Conservation (phyloP, 2,888 invertebrate species). For the Hipparchia sbordonii region DNA sequence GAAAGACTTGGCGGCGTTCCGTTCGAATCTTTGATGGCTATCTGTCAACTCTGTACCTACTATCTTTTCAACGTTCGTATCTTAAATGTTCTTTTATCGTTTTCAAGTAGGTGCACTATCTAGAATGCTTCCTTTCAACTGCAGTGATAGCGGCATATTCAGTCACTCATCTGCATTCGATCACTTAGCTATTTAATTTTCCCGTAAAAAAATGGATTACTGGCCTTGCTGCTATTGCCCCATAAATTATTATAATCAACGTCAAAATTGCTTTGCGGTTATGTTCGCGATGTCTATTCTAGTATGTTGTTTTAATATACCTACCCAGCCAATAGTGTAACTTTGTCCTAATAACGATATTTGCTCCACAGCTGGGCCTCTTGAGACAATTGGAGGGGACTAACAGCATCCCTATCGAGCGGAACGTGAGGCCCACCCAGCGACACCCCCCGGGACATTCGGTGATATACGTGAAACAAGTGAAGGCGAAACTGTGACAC, state of each 20-base stretch:
- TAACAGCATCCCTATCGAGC: constrained; percentile 68
- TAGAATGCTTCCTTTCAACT: not conserved
- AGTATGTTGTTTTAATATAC: constrained; percentile 7
- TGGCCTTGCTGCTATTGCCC: too few relatives aligned
- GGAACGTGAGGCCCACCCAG: constrained; percentile 77
- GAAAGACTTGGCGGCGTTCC: too few relatives aligned
- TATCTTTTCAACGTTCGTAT: too few relatives aligned
- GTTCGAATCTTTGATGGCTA: too few relatives aligned
- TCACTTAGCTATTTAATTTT: not conserved
- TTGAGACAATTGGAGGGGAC: constrained; percentile 69
- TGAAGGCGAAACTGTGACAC: constrained; percentile 63
- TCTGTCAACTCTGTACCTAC: too few relatives aligned
- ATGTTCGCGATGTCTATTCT: constrained; percentile 6
- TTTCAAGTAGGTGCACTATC: not conserved
- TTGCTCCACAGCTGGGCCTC: constrained; percentile 63
- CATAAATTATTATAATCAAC: not conserved
- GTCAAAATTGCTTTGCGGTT: not conserved
- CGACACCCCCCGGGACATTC: constrained; percentile 77
- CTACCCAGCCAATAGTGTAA: not conserved
- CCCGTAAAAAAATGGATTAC: too few relatives aligned
- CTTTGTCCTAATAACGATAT: constrained; percentile 10
- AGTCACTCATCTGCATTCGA: not conserved
- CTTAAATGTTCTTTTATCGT: too few relatives aligned
- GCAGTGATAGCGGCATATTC: not conserved
- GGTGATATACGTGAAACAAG: constrained; percentile 75